Evolutionary conservation across 2,113 vertebrate species (phyloP), one percentile per base, ranked within the genome.

Genomic region (Corydoras sp.): DNA sequence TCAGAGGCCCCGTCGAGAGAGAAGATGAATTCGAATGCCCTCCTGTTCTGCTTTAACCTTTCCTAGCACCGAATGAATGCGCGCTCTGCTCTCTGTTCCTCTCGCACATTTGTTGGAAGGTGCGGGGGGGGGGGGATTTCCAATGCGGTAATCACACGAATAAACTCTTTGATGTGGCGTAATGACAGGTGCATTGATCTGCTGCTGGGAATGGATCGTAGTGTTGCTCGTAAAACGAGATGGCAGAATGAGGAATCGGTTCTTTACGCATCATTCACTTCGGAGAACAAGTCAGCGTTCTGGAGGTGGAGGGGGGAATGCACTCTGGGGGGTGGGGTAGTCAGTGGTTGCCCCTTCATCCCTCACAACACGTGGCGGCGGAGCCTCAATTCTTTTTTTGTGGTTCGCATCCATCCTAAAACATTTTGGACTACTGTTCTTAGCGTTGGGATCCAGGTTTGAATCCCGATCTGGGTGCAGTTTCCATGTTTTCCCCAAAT

Each of bases 171-270:
- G 56, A 73, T 32, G 11, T 9, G 30, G 5, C n/a, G 58, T 61
- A 60, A 73, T 62, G 61, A 62, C 64, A 24, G 14, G 1, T 0
- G n/a, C 60, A 73, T 73, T 62, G 64, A 73, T 62, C 13, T 14
- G 43, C 4, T 3, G 72, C 64, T 10, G 64, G 15, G 64, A 54
- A 61, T 67, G 8, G 30, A 73, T 73, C 67, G 32, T 18, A 67
- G 48, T 8, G 49, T 32, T 7, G 30, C 62, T 73, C 56, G 53
- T 49, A 73, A 66, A 73, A 53, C 18, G 48, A 65, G 63, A 73
- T 5, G 35, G 35, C 35, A 8, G 35, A 43, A 43, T 43, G 35
- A 43, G 35, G 35, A 43, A 4, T 43, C 7, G 35, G 43, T 15
- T 67, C 30, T 5, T 3, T 15, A 14, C 1, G 55, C 9, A n/a